These are phyloP conservation scores for Trichonephila clavipes DNA, from an alignment of 1,140 invertebrate genomes.

Conservation along the genomic window DNA sequence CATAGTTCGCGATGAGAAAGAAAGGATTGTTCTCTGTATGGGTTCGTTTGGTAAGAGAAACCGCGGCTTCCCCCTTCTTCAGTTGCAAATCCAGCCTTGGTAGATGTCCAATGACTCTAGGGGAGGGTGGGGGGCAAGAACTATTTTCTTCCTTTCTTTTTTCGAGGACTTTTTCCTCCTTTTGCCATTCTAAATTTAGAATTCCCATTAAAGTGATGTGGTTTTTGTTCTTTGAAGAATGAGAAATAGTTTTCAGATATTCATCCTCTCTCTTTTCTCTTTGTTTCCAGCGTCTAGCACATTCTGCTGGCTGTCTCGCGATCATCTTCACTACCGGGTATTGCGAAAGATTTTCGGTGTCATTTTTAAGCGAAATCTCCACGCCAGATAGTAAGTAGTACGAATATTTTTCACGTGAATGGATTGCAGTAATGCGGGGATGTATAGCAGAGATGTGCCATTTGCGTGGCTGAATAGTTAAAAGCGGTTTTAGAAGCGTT, in stretches of 20 bases:
- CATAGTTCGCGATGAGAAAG: no score
- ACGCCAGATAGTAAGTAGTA: no score
- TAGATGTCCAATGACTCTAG: neutral
- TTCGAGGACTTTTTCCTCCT: neutral
- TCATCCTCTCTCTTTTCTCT: neutral
- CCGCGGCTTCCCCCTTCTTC: neutral
- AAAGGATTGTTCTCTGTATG: neutral
- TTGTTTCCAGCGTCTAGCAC: neutral
- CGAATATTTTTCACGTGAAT: no score
- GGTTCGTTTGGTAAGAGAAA: neutral
- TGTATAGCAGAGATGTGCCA: no score
- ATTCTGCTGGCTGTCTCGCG: neutral
- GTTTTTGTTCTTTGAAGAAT: neutral
- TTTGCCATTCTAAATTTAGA: constrained; percentile 1
- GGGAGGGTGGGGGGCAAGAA: neutral
- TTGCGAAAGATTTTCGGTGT: no score
- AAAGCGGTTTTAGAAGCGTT: no score
- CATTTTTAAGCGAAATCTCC: no score
- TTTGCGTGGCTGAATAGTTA: no score
- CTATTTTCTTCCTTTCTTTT: neutral
- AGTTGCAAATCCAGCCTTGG: neutral
- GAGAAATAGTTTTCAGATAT: neutral
- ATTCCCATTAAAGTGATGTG: neutral
- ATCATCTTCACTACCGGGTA: neutral
- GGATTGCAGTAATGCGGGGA: no score